Evolutionary conservation across 2,797 vertebrate species (phyloP).

Genomic region (Pangasius krempfi): DNA sequence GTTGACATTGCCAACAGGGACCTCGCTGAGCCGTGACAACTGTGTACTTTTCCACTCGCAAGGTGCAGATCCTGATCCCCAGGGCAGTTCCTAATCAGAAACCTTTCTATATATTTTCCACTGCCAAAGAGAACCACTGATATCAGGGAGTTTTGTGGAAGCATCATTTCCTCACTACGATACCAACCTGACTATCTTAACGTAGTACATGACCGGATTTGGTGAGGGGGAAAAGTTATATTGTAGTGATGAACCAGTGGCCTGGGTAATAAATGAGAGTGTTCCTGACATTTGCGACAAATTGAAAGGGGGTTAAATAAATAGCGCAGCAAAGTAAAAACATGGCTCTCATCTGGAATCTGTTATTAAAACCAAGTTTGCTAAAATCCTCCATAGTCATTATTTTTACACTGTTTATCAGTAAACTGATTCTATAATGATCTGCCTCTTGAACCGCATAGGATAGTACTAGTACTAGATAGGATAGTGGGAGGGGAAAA

Average conservation of each 20-base stretch:
- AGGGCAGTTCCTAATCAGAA: background rate
- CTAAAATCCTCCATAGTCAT: background rate
- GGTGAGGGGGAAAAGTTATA: background rate
- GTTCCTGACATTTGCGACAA: background rate
- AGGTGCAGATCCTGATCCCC: background rate
- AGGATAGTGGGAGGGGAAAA: too few species aligned
- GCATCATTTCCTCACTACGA: background rate
- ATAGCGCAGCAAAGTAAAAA: background rate
- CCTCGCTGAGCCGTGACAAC: slow-evolving; percentile 3
- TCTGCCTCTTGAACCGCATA: background rate
- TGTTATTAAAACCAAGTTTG: background rate
- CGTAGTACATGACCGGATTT: too few species aligned
- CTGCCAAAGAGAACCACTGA: background rate
- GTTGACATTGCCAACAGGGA: slow-evolving; percentile 41
- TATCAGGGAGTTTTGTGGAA: background rate
- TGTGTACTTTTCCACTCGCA: slow-evolving; percentile 21
- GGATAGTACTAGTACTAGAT: too few species aligned
- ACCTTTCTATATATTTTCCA: slow-evolving; percentile 9
- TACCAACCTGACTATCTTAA: background rate
- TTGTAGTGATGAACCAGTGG: background rate
- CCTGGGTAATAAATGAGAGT: background rate
- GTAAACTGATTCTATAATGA: background rate
- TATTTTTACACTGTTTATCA: background rate
- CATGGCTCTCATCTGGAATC: background rate
- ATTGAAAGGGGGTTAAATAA: background rate